These are phyloP conservation scores for Sebastes matsubarae DNA, from an alignment of 2,797 vertebrate genomes.

Conservation along the genomic window DNA sequence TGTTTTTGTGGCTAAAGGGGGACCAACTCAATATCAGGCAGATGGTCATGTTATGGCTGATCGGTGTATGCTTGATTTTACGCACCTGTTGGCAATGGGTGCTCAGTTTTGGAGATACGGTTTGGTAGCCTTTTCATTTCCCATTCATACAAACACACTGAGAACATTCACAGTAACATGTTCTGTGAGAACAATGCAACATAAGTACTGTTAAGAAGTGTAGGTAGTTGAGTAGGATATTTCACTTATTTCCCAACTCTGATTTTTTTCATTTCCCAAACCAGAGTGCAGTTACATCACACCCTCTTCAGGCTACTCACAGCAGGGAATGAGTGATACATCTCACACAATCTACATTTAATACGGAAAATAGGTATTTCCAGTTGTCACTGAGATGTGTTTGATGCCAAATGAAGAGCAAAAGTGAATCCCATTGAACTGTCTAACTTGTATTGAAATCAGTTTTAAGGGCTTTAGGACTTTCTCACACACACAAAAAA, in stretches of 20 bases:
- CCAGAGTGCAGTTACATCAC: slow-evolving; percentile 37
- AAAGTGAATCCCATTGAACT: not conserved
- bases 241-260: not conserved
- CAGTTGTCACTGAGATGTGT: slow-evolving; percentile 13
- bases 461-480: slow-evolving; percentile 1
- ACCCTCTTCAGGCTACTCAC: slow-evolving; percentile 7
- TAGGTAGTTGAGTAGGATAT: not conserved
- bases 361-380: slow-evolving; percentile 8
- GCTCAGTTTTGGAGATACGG: not conserved
- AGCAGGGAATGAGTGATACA: not conserved
- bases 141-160: not conserved
- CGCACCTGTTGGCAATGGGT: not conserved
- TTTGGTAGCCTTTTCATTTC: not conserved
- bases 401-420: slow-evolving; percentile 29
- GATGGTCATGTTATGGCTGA: too few species aligned
- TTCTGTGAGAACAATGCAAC: not conserved
- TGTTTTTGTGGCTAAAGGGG: too few species aligned
- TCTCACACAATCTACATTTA: slow-evolving; percentile 5
- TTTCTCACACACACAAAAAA: slow-evolving; percentile 6
- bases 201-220: not conserved
- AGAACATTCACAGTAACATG: not conserved
- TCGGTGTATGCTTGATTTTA: not conserved
- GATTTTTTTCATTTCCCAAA: not conserved
- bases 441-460: not conserved
- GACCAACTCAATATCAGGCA: too few species aligned